These are phyloP conservation scores for Galeruca laticollis DNA, from an alignment of 2,888 invertebrate species.

Conservation along the genomic window DNA sequence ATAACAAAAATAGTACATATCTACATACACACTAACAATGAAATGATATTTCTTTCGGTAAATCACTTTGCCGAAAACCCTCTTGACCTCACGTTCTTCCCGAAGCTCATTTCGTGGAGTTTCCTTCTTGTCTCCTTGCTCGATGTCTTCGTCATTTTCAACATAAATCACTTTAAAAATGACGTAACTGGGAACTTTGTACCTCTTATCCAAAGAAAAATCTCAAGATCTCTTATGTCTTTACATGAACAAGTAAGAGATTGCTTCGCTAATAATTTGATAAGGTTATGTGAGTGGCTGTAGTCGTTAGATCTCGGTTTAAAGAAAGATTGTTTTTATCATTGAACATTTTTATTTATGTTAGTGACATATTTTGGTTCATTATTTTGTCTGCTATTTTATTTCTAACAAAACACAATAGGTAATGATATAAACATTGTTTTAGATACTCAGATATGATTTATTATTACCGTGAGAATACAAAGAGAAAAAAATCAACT, in stretches of 20 bases:
- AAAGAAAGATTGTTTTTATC: neutral
- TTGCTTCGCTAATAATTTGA: constrained; percentile 10
- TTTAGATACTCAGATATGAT: neutral
- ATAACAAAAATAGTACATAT: neutral
- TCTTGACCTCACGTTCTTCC: constrained; percentile 18
- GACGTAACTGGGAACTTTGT: constrained; percentile 40
- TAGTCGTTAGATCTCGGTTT: neutral
- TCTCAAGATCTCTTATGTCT: constrained; percentile 16
- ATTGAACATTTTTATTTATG: neutral
- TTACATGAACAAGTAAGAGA: constrained; percentile 2
- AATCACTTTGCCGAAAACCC: constrained; percentile 11
- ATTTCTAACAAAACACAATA: neutral
- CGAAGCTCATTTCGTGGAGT: constrained; percentile 11
- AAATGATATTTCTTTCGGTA: constrained; percentile 2
- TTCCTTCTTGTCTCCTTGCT: constrained; percentile 37
- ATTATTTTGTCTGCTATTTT: neutral
- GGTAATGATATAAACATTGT: neutral
- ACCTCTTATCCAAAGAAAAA: constrained; percentile 30
- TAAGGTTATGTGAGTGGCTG: constrained; percentile 14
- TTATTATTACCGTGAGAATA: neutral
- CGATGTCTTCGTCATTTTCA: constrained; percentile 46
- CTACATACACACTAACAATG: neutral
- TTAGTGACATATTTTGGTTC: neutral
- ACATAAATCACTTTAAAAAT: constrained; percentile 48
- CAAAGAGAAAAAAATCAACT: no score